phyloP scores from a whole-genome alignment of 2,797 vertebrate species.

The Sylvilagus floridanus region DNA sequence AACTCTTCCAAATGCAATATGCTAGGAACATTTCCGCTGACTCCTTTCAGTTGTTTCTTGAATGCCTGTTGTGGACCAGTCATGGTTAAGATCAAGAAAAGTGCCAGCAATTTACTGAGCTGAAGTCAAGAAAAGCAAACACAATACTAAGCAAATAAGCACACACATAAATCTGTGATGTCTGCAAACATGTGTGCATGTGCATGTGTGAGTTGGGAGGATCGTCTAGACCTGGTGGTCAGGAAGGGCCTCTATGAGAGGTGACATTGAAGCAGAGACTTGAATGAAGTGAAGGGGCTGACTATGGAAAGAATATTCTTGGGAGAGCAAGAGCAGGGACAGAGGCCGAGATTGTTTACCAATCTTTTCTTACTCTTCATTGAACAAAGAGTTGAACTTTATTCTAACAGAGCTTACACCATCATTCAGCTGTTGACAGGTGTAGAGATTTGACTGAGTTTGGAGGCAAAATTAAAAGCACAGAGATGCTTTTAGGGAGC shows the following conservation, averaged over 20 bases:
- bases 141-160: not conserved
- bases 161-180: not conserved
- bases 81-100: not conserved
- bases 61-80: not conserved
- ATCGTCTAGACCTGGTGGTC: not conserved
- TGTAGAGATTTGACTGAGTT: not conserved
- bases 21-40: not conserved
- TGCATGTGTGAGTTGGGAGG: not conserved
- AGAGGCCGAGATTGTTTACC: not conserved
- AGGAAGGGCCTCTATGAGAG: not conserved
- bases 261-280: not conserved
- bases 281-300: not conserved
- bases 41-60: not conserved
- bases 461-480: not conserved
- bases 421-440: not conserved
- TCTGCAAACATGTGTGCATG: not conserved
- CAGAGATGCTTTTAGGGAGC: not conserved
- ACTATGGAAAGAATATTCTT: not conserved
- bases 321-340: not conserved
- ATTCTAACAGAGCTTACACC: not conserved
- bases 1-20: not conserved
- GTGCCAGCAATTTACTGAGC: not conserved
- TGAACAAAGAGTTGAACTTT: not conserved
- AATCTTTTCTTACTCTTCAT: too few relatives aligned
- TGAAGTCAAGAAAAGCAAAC: not conserved